Base-by-base conservation (phyloP, 2,888 invertebrate genomes). In the Caenorhabditis sulstoni region DNA sequence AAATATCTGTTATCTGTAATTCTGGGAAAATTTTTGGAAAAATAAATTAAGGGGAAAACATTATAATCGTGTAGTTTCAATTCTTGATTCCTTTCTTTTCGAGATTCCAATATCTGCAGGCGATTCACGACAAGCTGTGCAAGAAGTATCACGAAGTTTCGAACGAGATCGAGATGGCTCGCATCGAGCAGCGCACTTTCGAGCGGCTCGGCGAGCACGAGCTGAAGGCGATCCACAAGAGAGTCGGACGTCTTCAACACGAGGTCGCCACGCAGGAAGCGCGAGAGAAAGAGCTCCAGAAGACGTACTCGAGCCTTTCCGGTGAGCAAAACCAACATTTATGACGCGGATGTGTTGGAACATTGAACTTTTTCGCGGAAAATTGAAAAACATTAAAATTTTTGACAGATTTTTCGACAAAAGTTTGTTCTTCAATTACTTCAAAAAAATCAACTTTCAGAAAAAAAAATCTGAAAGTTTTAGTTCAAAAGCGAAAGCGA, bases 221-320 rank as follows among this genome's bases (percentile, higher is more conserved):
- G 64, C 96, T 98, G 90, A 95, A 96, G 89, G 94, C 95, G 9
- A 93, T 94, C 86, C 92, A 96, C 73, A 97, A 98, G 89, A 91
- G 88, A 22, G 83, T 87, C 20, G 73, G 81, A 47, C 76, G 81
- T 41, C 74, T 88, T 37, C 84, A 76, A 53, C 79, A 84, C 22
- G 88, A 88, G 71, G 87, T 87, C 16, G 37, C 47, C 16, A 80
- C 75, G n/a, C 86, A 86, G 59, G 83, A 87, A 64, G 55, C 66
- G 96, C 96, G 97, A 68, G 98, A 99, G 91, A 94, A 94, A 86
- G 93, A 93, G 73, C 92, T 98, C 58, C 98, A 99, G 92, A 93
- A 93, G 79, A 93, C 94, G 86, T 98, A 94, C 90, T 93, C 94
- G 0, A 94, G 94, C 80, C 92, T 96, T 0, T 94, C 85, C 52